Evolutionary conservation across 2,797 vertebrate genomes (phyloP).

Genomic region (Lateolabrax maculatus): DNA sequence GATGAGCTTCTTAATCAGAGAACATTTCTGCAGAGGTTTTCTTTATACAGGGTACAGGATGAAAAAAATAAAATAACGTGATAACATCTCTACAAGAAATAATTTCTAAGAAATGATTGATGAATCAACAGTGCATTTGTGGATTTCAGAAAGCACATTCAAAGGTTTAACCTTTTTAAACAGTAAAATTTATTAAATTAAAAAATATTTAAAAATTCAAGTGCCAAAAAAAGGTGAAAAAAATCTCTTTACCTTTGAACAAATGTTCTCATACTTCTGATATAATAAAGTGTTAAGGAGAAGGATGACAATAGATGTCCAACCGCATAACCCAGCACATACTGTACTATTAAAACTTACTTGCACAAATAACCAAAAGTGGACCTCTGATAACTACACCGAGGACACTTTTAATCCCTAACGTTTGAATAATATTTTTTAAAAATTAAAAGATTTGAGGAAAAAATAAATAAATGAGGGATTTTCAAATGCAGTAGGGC

Average conservation of each 20-base stretch:
- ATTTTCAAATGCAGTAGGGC: background rate
- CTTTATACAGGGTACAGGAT: background rate
- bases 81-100: background rate
- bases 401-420: background rate
- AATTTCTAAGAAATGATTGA: background rate
- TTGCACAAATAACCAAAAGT: background rate
- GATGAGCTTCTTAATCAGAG: background rate
- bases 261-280: background rate
- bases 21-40: background rate
- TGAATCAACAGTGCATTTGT: background rate
- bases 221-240: background rate
- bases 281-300: background rate
- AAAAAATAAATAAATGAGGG: background rate
- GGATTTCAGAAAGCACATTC: background rate
- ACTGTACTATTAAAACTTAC: background rate
- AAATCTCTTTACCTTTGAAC: background rate
- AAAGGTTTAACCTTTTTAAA: background rate
- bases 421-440: background rate
- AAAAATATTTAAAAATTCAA: background rate
- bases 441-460: background rate
- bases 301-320: background rate
- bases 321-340: background rate
- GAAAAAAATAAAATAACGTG: background rate
- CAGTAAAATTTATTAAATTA: background rate
- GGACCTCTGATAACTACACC: background rate